These are phyloP conservation scores for Phytoseiulus persimilis DNA, from an alignment of 2,888 invertebrate species.

Conservation along the genomic window DNA sequence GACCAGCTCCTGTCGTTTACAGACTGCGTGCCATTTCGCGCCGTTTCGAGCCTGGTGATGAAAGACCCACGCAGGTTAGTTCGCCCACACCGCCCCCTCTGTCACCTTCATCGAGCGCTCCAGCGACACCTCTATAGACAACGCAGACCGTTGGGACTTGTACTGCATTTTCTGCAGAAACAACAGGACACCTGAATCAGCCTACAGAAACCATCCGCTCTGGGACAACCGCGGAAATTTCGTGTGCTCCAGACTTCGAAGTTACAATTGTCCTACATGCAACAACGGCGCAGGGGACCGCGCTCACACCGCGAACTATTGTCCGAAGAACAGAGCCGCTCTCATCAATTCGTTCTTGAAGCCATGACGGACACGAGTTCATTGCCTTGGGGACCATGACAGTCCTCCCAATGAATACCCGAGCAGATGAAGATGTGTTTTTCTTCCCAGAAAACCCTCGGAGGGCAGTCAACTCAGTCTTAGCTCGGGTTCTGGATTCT, in stretches of 20 bases:
- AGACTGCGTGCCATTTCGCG: conserved; percentile 6
- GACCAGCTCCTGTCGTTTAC: neutral
- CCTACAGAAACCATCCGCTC: neutral
- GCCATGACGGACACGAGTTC: no score
- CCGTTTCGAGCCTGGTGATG: neutral
- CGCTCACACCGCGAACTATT: conserved; percentile 12
- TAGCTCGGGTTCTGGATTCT: no score
- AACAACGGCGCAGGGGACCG: conserved; percentile 18
- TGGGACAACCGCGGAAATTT: neutral
- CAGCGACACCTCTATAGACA: neutral
- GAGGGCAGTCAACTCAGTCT: no score
- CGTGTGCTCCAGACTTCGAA: neutral
- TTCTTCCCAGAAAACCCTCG: no score
- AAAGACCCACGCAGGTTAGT: neutral
- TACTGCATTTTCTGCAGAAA: conserved; percentile 22
- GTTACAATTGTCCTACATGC: conserved; percentile 15
- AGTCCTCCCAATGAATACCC: no score
- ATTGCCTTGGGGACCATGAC: no score
- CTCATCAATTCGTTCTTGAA: neutral
- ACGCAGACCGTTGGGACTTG: neutral
- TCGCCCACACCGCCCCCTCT: neutral
- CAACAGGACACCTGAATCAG: neutral
- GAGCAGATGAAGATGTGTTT: no score
- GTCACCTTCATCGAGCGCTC: neutral
- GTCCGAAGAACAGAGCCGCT: neutral